Evolutionary conservation across 2,113 vertebrate genomes (phyloP).

Genomic region (Rhegmatorhina hoffmannsi): DNA sequence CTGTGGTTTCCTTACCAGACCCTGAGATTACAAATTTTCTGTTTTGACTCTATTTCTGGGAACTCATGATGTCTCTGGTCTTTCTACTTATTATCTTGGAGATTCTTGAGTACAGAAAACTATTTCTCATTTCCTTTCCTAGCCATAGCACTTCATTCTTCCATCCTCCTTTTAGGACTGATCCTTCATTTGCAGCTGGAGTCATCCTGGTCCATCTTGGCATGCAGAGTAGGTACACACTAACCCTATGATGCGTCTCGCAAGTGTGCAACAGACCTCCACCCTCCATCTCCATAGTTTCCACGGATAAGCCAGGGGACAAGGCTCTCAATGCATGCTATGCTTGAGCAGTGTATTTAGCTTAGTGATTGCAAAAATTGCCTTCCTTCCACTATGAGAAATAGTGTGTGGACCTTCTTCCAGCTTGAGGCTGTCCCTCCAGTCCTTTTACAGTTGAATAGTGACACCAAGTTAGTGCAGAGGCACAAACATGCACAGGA

Average conservation of each 20-base stretch:
- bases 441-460: not conserved
- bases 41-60: not conserved
- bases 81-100: not conserved
- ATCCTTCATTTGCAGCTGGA: not conserved
- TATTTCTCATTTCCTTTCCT: not conserved
- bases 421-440: not conserved
- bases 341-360: rapidly evolving
- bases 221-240: not conserved
- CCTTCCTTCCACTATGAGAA: not conserved
- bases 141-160: not conserved
- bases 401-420: not conserved
- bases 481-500: not conserved
- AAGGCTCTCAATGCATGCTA: not conserved
- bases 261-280: not conserved
- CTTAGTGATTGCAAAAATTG: not conserved
- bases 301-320: not conserved
- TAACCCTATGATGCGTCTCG: not conserved
- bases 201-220: not conserved
- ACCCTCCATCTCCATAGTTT: not conserved
- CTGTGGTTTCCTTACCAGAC: not conserved
- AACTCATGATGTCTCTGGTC: not conserved
- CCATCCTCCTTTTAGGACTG: not conserved
- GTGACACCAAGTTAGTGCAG: not conserved
- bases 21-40: not conserved
- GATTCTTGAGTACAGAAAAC: not conserved